Evolutionary conservation across 2,888 invertebrate genomes (phyloP).

Genomic region (Zaprionus obscuricornis): DNA sequence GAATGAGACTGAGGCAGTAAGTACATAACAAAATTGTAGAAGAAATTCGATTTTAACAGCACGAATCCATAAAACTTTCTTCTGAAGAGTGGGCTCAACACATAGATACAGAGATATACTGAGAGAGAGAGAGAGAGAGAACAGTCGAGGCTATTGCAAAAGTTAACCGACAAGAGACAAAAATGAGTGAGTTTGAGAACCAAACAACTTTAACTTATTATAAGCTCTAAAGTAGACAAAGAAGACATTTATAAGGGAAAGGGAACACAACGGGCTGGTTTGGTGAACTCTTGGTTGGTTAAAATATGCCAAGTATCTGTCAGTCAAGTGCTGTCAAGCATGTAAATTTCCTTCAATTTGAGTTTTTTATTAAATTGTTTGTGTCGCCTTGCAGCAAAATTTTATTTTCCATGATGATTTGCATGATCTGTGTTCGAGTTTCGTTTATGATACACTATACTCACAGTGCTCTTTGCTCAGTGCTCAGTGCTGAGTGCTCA

Average conservation of each 20-base stretch:
- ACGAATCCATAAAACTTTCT: constrained; percentile 31
- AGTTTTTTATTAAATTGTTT: constrained; percentile 79
- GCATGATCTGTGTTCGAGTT: constrained; percentile 54
- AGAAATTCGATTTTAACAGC: constrained; percentile 65
- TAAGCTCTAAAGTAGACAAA: constrained; percentile 60
- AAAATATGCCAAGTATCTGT: constrained; percentile 52
- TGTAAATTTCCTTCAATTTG: constrained; percentile 70
- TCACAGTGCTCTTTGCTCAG: no score
- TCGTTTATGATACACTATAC: no score
- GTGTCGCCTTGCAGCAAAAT: constrained; percentile 57
- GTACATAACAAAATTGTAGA: constrained; percentile 39
- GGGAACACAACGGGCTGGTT: background rate
- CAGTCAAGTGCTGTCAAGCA: constrained; percentile 55
- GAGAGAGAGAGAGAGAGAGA: constrained; percentile 24
- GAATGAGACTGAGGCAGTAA: no score
- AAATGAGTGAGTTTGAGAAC: constrained; percentile 23
- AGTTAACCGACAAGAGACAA: constrained; percentile 54
- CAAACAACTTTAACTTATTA: constrained; percentile 54
- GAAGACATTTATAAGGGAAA: constrained; percentile 44
- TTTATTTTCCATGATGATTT: constrained; percentile 75
- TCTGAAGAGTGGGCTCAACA: background rate
- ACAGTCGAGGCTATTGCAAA: constrained; percentile 44
- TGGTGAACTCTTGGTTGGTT: background rate
- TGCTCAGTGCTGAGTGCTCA: no score
- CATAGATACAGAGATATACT: constrained; percentile 5